Percentiles rank a stretch among this genome's conserved stretches.
phyloP scores from a whole-genome alignment of 2,797 vertebrate genomes.

The Cyprinella venusta region DNA sequence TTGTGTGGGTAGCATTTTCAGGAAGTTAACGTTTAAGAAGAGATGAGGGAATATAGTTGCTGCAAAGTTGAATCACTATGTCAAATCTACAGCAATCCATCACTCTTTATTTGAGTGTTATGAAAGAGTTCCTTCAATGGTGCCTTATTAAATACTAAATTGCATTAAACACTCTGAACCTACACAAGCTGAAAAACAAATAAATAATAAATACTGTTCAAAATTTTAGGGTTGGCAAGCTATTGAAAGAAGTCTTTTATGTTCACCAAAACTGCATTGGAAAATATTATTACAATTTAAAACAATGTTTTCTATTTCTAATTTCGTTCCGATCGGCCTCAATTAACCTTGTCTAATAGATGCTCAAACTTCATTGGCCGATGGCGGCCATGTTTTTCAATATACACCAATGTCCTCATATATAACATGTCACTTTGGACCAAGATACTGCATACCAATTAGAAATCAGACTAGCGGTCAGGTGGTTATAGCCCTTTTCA shows the following conservation, averaged over 20 bases:
- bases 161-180: neutral
- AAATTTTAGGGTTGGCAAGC: neutral
- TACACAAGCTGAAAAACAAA: neutral
- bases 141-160: neutral
- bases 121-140: neutral
- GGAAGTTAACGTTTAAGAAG: neutral
- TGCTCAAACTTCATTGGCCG: no score
- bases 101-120: slow-evolving; percentile 3
- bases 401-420: no score
- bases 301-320: neutral
- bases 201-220: no score
- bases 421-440: no score
- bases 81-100: slow-evolving; percentile 6
- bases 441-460: no score
- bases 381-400: no score
- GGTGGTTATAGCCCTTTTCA: no score
- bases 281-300: neutral
- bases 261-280: neutral
- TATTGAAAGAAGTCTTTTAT: neutral
- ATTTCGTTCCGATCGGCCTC: no score
- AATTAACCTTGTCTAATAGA: no score
- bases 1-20: slow-evolving; percentile 1
- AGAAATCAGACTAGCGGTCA: no score
- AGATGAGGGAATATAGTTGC: slow-evolving; percentile 8
- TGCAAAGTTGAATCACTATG: neutral